Percentiles rank a stretch among this genome's conserved stretches.
Evolutionary conservation across 2,113 vertebrate genomes (phyloP).

Genomic region (Rhodinocichla rosea): DNA sequence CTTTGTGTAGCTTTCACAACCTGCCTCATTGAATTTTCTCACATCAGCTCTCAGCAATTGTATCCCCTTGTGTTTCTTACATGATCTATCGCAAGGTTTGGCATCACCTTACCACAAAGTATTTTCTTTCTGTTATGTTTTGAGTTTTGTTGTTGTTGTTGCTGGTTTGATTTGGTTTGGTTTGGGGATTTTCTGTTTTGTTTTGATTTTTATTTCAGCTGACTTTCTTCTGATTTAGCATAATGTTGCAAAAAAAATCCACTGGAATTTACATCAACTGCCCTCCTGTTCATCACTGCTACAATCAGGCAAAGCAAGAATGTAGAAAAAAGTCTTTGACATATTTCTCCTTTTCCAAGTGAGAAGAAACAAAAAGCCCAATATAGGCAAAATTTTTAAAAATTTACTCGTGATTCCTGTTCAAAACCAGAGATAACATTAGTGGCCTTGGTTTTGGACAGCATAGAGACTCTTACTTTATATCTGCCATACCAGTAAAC

Average conservation of each 20-base stretch:
- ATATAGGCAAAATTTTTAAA: background rate
- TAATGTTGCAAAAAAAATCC: background rate
- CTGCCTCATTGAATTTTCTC: background rate
- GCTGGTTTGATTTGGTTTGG: background rate
- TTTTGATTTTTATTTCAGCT: background rate
- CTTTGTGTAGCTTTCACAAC: background rate
- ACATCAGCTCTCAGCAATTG: background rate
- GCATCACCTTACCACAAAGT: background rate
- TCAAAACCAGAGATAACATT: background rate
- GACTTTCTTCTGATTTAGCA: background rate
- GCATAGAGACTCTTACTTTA: background rate
- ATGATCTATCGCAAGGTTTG: background rate
- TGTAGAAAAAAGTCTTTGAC: background rate
- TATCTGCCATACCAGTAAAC: background rate
- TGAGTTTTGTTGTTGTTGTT: background rate
- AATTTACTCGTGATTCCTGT: background rate
- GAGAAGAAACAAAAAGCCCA: background rate
- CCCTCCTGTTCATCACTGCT: background rate
- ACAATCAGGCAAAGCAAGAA: background rate
- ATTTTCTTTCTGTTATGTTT: background rate
- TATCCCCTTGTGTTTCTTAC: background rate
- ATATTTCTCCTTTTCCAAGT: background rate
- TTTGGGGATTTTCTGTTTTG: background rate
- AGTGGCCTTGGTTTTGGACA: background rate
- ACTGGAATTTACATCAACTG: background rate